Evolutionary conservation across 1,140 invertebrate species (phyloP), one percentile per base, ranked within the genome.

Genomic region (Homarus americanus): DNA sequence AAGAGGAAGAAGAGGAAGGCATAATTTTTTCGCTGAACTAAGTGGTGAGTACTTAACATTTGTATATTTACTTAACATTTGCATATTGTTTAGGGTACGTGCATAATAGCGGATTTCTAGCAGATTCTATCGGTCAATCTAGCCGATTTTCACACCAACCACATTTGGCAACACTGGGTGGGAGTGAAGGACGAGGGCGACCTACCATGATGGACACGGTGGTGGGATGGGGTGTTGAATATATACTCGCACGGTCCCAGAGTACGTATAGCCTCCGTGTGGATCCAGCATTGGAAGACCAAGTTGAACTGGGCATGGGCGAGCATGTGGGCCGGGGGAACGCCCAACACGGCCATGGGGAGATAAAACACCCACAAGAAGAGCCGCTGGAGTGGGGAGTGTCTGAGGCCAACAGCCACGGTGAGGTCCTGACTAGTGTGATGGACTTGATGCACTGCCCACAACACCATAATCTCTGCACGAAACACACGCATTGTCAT

Each of bases 351-450:
- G 1, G 98, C 97, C 91, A 98, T 94, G 2, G 98, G 98, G 15
- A 98, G 94, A 94, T 98, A 98, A 94, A 98, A 97, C 0, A 97
- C 94, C 97, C 98, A 94, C 12, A 95, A 95, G 94, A 96, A 96
- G 96, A 97, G 98, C 75, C 96, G 96, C 94, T 98, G 97, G 24
- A 98, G 93, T 0, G 96, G 93, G 0, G 97, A 97, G 94, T 99
- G 98, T 44, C 98, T 94, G 85, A 98, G 95, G 0, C 97, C 97
- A 63, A 98, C 97, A 15, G 97, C 96, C 93, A 99, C 95, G 94
- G 98, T 99, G 94, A 98, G 99, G 93, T 99, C 98, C 94, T 99
- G 98, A 34, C 97, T 98, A 93, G 97, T 98, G 93, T 99, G 98
- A 94, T 99, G 98, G 0, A 98, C 97, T 95, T 99, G 98, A 95